phyloP scores from a whole-genome alignment of 2,888 invertebrate species.

The Caenorhabditis becei region DNA sequence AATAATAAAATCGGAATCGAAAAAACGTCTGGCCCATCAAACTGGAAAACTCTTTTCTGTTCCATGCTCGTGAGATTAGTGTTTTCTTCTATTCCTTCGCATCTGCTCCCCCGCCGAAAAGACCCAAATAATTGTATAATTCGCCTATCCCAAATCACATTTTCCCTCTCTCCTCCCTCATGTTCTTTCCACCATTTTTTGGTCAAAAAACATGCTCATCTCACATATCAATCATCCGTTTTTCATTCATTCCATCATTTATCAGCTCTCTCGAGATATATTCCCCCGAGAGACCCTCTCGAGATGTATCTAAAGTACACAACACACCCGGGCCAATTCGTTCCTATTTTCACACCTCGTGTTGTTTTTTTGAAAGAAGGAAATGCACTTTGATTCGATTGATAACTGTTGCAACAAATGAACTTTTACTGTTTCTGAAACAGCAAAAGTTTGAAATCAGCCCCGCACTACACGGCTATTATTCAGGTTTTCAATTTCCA shows the following conservation, averaged over 20 bases:
- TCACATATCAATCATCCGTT: conserved; percentile 35
- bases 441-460: too few relatives aligned
- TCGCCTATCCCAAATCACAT: conserved; percentile 44
- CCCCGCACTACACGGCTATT: too few relatives aligned
- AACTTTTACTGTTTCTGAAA: too few relatives aligned
- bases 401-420: too few relatives aligned
- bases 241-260: conserved; percentile 30
- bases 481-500: too few relatives aligned
- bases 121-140: conserved; percentile 55
- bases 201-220: background rate
- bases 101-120: conserved; percentile 26
- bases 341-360: too few relatives aligned
- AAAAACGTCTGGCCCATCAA: too few relatives aligned
- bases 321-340: too few relatives aligned
- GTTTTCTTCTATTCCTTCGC: conserved; percentile 32
- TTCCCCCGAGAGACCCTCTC: conserved; percentile 31
- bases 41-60: conserved; percentile 10
- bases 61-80: conserved; percentile 19
- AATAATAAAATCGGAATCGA: too few relatives aligned
- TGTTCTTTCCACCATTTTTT: conserved; percentile 10
- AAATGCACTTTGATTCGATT: too few relatives aligned
- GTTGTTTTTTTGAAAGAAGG: too few relatives aligned
- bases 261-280: conserved; percentile 14
- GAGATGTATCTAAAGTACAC: conserved; percentile 5
- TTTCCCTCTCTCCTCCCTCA: conserved; percentile 32